Evolutionary conservation across 1,140 invertebrate genomes (phyloP).

Genomic region (Propsilocerus akamusi): DNA sequence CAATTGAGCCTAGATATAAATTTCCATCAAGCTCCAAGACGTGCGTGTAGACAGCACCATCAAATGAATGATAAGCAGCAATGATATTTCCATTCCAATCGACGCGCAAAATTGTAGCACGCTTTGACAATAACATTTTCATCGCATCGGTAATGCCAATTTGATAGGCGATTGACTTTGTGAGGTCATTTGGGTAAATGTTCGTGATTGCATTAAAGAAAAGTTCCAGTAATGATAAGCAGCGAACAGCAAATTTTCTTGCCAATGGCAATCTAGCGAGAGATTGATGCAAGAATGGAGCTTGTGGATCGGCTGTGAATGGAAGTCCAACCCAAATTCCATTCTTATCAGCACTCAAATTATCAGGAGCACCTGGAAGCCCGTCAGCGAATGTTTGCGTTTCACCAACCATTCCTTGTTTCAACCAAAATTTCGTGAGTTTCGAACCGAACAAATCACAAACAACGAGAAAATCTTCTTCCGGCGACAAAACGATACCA

Average conservation of each 20-base stretch:
- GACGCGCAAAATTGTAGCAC: conserved; percentile 28
- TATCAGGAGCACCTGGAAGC: conserved; percentile 66
- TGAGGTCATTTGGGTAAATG: conserved; percentile 35
- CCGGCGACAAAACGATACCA: conserved; percentile 52
- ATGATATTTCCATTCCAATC: conserved; percentile 36
- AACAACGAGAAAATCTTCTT: conserved; percentile 56
- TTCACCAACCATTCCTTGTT: conserved; percentile 50
- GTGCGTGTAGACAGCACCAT: conserved; percentile 15
- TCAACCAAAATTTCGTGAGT: conserved; percentile 48
- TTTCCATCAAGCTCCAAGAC: not conserved
- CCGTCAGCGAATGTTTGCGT: conserved; percentile 52
- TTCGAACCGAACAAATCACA: conserved; percentile 36
- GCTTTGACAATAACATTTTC: conserved; percentile 10
- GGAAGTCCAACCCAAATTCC: conserved; percentile 47
- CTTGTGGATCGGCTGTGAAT: conserved; percentile 25
- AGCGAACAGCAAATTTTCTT: conserved; percentile 36
- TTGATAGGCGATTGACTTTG: conserved; percentile 29
- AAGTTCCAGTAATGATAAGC: conserved; percentile 29
- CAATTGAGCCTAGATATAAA: not conserved
- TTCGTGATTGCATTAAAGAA: conserved; percentile 32
- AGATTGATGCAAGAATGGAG: conserved; percentile 27
- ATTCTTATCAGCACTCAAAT: conserved; percentile 41
- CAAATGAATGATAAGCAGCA: conserved; percentile 26
- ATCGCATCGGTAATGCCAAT: conserved; percentile 27
- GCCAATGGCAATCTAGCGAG: conserved; percentile 33